These are phyloP conservation scores for Halictus quadricinctus DNA, from an alignment of 2,888 invertebrate species.

Conservation along the genomic window DNA sequence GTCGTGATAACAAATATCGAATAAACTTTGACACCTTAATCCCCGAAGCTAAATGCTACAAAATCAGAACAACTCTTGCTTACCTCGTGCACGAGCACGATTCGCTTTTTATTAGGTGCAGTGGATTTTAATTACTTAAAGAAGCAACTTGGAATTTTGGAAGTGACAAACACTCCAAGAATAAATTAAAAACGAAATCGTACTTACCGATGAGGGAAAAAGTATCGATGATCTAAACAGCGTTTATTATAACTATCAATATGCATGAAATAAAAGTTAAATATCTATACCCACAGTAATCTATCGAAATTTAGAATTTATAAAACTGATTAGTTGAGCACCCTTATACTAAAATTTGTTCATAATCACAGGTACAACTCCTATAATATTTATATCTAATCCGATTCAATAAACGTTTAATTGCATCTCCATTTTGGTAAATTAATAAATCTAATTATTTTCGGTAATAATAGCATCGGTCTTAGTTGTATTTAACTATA, in stretches of 20 bases:
- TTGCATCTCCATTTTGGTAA: background rate
- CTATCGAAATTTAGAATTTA: background rate
- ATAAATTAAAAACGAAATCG: no score
- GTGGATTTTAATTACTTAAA: background rate
- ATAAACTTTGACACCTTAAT: background rate
- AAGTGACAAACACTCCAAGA: no score
- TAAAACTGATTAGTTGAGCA: background rate
- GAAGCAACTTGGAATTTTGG: background rate
- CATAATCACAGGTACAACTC: background rate
- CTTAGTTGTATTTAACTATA: no score
- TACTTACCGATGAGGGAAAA: no score
- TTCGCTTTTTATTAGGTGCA: background rate
- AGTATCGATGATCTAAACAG: no score
- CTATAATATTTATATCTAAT: background rate
- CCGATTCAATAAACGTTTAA: background rate
- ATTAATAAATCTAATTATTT: background rate
- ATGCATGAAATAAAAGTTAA: background rate
- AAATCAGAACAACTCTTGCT: background rate
- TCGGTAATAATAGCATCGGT: background rate
- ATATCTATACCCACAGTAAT: background rate
- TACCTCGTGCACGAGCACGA: background rate
- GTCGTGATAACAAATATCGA: background rate
- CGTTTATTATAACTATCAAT: background rate
- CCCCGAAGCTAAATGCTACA: background rate
- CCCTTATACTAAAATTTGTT: background rate